Evolutionary conservation across 2,113 vertebrate genomes (phyloP).

Genomic region (Bos javanicus): DNA sequence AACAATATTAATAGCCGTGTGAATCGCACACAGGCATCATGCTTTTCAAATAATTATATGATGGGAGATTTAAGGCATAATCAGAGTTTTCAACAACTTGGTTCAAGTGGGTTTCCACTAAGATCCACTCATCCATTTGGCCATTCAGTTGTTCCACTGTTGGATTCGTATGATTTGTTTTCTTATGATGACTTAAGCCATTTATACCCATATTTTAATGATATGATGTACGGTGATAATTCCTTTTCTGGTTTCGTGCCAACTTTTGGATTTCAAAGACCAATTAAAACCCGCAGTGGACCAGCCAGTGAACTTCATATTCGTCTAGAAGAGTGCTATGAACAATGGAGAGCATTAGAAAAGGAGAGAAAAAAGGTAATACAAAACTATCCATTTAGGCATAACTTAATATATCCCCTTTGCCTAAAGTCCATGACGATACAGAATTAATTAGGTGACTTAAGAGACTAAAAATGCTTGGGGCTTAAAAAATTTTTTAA

Average conservation of each 20-base stretch:
- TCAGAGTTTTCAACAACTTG: constrained; percentile 73
- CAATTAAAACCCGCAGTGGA: constrained; percentile 76
- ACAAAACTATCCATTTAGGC: not conserved
- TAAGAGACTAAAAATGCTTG: constrained; percentile 2
- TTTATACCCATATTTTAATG: constrained; percentile 76
- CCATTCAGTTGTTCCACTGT: constrained; percentile 73
- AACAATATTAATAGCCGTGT: constrained; percentile 46
- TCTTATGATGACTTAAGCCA: constrained; percentile 75
- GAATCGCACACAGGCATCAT: constrained; percentile 69
- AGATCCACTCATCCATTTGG: constrained; percentile 67
- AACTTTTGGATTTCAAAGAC: constrained; percentile 78
- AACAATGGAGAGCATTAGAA: constrained; percentile 86
- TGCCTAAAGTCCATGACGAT: constrained; percentile 12
- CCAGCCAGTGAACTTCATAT: constrained; percentile 81
- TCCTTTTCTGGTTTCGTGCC: constrained; percentile 76
- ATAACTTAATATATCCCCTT: not conserved
- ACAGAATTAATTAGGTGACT: constrained; percentile 40
- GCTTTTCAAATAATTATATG: constrained; percentile 74
- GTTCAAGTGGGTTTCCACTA: constrained; percentile 69
- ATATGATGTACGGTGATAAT: constrained; percentile 74
- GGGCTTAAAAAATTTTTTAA: constrained; percentile 14
- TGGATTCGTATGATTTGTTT: constrained; percentile 77
- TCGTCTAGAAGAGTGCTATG: constrained; percentile 84
- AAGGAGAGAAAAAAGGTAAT: constrained; percentile 89
- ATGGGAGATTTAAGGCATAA: constrained; percentile 77